Conservation (phyloP, 2,888 invertebrate genomes). For the Malthinus flaveolus region DNA sequence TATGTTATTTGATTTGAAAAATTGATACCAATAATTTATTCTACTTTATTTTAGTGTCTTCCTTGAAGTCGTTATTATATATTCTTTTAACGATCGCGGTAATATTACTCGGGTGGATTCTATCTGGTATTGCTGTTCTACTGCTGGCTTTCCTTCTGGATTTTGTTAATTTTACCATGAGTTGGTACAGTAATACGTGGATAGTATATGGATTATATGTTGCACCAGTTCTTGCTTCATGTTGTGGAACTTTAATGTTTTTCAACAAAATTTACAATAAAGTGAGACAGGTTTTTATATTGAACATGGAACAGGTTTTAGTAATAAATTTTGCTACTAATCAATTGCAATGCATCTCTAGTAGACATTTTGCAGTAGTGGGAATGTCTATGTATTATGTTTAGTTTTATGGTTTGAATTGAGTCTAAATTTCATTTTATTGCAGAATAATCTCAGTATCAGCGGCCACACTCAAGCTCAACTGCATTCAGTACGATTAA, state of each 20-base stretch:
- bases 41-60: constrained; percentile 12
- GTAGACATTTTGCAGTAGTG: no score
- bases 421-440: neutral
- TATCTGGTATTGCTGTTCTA: constrained; percentile 43
- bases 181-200: constrained; percentile 63
- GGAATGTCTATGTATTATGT: no score
- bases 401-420: no score
- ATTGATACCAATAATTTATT: neutral
- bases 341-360: no score
- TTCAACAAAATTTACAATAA: constrained; percentile 36
- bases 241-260: constrained; percentile 46
- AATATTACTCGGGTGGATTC: constrained; percentile 39
- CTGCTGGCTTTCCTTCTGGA: constrained; percentile 52
- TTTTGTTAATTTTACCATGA: constrained; percentile 55
- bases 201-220: constrained; percentile 57
- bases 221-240: constrained; percentile 50
- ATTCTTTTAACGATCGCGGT: constrained; percentile 15
- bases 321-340: no score
- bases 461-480: constrained; percentile 31
- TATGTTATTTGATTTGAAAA: constrained; percentile 12
- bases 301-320: no score
- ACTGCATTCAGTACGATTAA: constrained; percentile 31
- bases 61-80: constrained; percentile 8
- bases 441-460: constrained; percentile 25
- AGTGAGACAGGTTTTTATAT: constrained; percentile 11